Conservation (phyloP, 2,113 vertebrate species). For the Formicarius rufipectus region DNA sequence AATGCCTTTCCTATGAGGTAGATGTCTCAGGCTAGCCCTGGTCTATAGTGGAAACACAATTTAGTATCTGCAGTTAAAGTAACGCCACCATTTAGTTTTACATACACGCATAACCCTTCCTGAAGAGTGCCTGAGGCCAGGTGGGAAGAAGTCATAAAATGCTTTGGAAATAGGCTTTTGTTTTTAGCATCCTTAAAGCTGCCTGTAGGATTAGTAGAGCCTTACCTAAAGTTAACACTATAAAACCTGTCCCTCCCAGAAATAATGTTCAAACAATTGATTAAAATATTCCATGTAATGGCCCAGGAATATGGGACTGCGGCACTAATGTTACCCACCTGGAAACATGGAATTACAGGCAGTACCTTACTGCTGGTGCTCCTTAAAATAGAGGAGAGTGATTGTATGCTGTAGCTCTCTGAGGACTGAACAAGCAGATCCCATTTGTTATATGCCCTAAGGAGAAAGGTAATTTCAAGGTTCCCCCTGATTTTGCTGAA, state of each 20-base stretch:
- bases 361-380: background rate
- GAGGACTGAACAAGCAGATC: background rate
- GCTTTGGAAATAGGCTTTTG: background rate
- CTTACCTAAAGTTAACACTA: background rate
- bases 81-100: background rate
- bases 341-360: fast-evolving
- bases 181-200: background rate
- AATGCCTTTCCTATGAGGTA: background rate
- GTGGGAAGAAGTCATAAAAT: background rate
- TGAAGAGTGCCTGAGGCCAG: background rate
- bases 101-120: background rate
- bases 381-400: background rate
- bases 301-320: background rate
- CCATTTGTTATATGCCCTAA: background rate
- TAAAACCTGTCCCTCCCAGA: background rate
- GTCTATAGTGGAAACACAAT: background rate
- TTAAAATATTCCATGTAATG: background rate
- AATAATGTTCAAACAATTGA: background rate
- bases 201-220: background rate
- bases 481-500: background rate
- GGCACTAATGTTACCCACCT: background rate
- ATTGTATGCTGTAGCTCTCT: background rate
- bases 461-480: background rate
- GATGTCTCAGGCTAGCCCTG: background rate
- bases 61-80: background rate